Base-by-base conservation (phyloP, 2,113 vertebrate species). In the Hoplias malabaricus region DNA sequence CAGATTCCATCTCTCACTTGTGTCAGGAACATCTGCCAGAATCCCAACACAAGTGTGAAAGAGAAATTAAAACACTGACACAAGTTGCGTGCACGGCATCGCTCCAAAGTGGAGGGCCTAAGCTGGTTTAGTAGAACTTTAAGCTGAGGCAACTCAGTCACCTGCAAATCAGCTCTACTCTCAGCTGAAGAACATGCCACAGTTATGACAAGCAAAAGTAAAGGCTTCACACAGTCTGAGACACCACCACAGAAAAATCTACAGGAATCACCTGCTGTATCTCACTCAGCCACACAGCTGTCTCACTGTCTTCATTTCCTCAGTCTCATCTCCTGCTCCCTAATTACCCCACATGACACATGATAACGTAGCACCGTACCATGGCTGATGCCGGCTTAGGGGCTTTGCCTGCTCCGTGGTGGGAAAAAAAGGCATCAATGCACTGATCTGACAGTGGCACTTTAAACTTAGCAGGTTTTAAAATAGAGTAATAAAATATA, bases 311-410 rank as follows among this genome's bases (percentile, higher is more conserved):
- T 57, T 57, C 67, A n/a, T 40, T 33, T 43, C 2, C 42, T 43
- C 2, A 16, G 31, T 11, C 78, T 38, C 43, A 9, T 53, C 59
- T 46, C 40, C 69, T 72, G 23, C n/a, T 21, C 7, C 14, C 62
- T n/a, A 33, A 43, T 59, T 19, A 27, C 29, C 80, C 50, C 27
- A 57, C 65, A 50, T 14, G 59, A 12, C 27, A 29, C 29, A 46
- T 31, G 61, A 61, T 71, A 76, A 59, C 36, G 70, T 36, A 77
- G 70, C 67, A 57, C 53, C 11, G 67, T 27, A 13, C 69, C 31
- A 38, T 25, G 0, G 79, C 57, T 27, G 67, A 43, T 19, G 33
- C 57, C 69, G 38, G 59, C 48, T 81, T 57, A 77, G 23, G 61
- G 34, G 4, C 25, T 46, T 54, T 67, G 31, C n/a, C 16, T 19